Conservation (phyloP, 2,113 vertebrate species). For the Calonectris borealis region DNA sequence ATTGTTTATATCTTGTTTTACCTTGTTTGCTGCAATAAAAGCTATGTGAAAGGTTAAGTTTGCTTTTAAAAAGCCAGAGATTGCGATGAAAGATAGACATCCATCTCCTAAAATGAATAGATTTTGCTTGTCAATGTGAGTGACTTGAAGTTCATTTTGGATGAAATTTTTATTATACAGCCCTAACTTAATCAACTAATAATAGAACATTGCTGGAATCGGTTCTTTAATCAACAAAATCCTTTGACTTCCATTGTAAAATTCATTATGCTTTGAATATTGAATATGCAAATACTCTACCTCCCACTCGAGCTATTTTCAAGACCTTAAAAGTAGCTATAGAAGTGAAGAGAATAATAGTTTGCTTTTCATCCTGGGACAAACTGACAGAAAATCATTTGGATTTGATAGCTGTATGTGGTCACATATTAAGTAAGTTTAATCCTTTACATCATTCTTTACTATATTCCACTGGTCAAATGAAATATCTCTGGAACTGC, state of each 20-base stretch:
- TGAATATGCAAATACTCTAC: slow-evolving; percentile 56
- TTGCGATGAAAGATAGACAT: neutral
- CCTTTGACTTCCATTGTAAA: slow-evolving; percentile 49
- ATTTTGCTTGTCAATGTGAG: neutral
- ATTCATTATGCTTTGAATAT: slow-evolving; percentile 32
- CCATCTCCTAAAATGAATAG: neutral
- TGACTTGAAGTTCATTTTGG: neutral
- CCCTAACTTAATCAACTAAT: slow-evolving; percentile 29
- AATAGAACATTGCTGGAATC: slow-evolving; percentile 31
- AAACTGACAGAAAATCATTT: neutral
- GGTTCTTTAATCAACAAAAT: slow-evolving; percentile 30
- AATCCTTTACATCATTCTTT: neutral
- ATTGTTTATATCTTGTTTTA: neutral
- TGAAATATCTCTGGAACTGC: neutral
- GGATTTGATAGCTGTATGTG: neutral
- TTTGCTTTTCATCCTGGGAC: slow-evolving; percentile 32
- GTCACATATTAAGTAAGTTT: neutral
- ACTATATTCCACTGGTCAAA: neutral
- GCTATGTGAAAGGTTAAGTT: neutral
- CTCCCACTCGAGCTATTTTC: slow-evolving; percentile 57
- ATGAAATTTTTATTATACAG: neutral
- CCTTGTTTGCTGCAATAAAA: neutral
- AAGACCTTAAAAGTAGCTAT: slow-evolving; percentile 36
- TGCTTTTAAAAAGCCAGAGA: neutral
- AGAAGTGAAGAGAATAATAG: slow-evolving; percentile 8